These are phyloP conservation scores for Polia nebulosa DNA, from an alignment of 2,888 invertebrate species.

Conservation along the genomic window DNA sequence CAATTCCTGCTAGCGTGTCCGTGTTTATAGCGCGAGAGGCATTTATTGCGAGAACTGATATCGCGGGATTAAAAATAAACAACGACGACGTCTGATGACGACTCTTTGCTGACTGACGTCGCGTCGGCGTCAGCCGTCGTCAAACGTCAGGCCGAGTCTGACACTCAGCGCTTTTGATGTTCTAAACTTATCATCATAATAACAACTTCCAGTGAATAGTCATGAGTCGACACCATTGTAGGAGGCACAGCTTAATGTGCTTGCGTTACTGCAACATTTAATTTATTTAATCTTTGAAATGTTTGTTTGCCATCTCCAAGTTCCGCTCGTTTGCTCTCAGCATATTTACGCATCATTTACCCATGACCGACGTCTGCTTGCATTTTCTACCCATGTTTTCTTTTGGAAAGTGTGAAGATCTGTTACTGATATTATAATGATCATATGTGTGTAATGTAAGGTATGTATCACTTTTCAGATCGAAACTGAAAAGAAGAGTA, in stretches of 20 bases:
- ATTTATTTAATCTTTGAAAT: conserved; percentile 11
- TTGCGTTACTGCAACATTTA: conserved; percentile 14
- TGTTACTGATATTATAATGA: conserved; percentile 16
- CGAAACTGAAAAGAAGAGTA: background rate
- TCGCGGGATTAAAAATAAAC: conserved; percentile 75
- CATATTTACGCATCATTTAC: conserved; percentile 27
- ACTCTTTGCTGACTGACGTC: conserved; percentile 42
- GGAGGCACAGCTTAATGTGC: background rate
- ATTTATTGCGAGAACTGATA: conserved; percentile 63
- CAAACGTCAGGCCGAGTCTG: conserved; percentile 50
- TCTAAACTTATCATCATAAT: conserved; percentile 67
- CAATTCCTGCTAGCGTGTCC: conserved; percentile 61
- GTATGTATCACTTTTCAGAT: background rate
- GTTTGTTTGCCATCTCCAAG: background rate
- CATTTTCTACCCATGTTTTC: conserved; percentile 37
- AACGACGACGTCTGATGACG: conserved; percentile 50
- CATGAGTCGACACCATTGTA: conserved; percentile 36
- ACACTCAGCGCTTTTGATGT: conserved; percentile 59
- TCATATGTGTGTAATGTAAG: no score
- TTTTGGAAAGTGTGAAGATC: conserved; percentile 37
- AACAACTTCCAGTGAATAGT: conserved; percentile 59
- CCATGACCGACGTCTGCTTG: conserved; percentile 14
- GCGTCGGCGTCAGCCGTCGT: conserved; percentile 49
- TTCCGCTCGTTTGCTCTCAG: conserved; percentile 14
- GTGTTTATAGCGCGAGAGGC: conserved; percentile 49